Conservation (phyloP, 1,140 invertebrate genomes). For the Doryteuthis pealeii region DNA sequence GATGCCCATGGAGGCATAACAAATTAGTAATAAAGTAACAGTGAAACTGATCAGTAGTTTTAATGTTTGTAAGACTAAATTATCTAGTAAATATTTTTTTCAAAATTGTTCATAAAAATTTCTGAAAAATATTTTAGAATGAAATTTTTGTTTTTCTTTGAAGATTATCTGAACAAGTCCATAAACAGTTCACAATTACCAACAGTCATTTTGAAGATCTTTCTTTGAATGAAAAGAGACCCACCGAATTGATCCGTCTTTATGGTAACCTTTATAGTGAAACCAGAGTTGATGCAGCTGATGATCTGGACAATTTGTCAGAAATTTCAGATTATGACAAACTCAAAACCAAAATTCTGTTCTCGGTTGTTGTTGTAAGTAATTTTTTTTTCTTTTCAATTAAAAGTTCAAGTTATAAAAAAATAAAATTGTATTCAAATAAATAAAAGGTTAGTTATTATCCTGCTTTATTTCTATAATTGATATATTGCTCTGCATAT, state of each 20-base stretch:
- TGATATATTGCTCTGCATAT: too few relatives aligned
- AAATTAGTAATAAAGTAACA: too few relatives aligned
- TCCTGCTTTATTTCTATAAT: too few relatives aligned
- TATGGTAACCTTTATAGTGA: constrained; percentile 80
- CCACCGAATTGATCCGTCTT: constrained; percentile 69
- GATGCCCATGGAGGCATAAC: too few relatives aligned
- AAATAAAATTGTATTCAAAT: too few relatives aligned
- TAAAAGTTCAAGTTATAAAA: too few relatives aligned
- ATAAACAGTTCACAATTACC: constrained; percentile 48
- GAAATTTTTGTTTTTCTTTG: background rate
- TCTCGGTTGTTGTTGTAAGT: constrained; percentile 92
- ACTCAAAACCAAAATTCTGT: constrained; percentile 89
- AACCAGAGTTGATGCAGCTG: constrained; percentile 78
- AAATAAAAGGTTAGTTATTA: too few relatives aligned
- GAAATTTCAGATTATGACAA: constrained; percentile 79
- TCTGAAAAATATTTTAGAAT: too few relatives aligned
- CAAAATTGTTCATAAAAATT: too few relatives aligned
- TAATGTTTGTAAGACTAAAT: too few relatives aligned
- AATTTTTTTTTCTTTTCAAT: constrained; percentile 7
- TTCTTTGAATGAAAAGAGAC: constrained; percentile 55
- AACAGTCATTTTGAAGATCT: constrained; percentile 56
- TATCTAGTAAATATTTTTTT: too few relatives aligned
- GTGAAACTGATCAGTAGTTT: too few relatives aligned
- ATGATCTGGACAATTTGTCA: constrained; percentile 76
- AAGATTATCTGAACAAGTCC: constrained; percentile 58